Evolutionary conservation across 2,113 vertebrate genomes (phyloP).

Genomic region (Callionymus lyra): DNA sequence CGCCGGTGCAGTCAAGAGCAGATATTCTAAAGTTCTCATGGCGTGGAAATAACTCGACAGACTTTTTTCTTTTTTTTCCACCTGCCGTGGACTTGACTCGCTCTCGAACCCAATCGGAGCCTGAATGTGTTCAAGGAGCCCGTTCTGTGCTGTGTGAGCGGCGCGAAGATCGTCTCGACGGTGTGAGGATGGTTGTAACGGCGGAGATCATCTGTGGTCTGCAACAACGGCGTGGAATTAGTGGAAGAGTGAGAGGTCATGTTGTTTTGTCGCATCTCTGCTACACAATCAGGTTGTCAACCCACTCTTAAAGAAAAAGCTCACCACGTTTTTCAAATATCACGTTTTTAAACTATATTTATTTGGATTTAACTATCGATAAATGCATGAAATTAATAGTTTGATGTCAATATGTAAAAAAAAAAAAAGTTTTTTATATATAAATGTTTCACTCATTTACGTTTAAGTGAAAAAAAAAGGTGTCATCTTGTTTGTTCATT

Average conservation of each 20-base stretch:
- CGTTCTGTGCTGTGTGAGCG: conserved; percentile 20
- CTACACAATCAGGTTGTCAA: conserved; percentile 7
- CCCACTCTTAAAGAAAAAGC: conserved; percentile 63
- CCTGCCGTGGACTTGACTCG: background rate
- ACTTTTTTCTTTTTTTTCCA: too few species aligned
- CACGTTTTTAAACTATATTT: background rate
- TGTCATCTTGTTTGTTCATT: too few species aligned
- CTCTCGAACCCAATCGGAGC: conserved; percentile 2
- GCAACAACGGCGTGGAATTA: background rate
- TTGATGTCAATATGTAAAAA: too few species aligned
- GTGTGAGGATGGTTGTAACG: too few species aligned
- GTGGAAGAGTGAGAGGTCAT: conserved; percentile 12
- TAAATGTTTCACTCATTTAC: too few species aligned
- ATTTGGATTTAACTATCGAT: too few species aligned
- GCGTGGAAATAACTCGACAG: background rate
- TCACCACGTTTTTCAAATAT: background rate
- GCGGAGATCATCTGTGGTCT: background rate
- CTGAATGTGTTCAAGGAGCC: conserved; percentile 20
- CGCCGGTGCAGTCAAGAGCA: background rate
- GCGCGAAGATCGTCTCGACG: conserved; percentile 31
- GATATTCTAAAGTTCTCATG: too few species aligned
- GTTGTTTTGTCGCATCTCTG: background rate
- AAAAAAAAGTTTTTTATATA: too few species aligned
- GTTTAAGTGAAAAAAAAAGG: too few species aligned
- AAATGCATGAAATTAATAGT: too few species aligned